Percentiles rank a stretch among this genome's conserved stretches.
Evolutionary conservation across 2,113 vertebrate genomes (phyloP).

Genomic region (Corapipo altera): DNA sequence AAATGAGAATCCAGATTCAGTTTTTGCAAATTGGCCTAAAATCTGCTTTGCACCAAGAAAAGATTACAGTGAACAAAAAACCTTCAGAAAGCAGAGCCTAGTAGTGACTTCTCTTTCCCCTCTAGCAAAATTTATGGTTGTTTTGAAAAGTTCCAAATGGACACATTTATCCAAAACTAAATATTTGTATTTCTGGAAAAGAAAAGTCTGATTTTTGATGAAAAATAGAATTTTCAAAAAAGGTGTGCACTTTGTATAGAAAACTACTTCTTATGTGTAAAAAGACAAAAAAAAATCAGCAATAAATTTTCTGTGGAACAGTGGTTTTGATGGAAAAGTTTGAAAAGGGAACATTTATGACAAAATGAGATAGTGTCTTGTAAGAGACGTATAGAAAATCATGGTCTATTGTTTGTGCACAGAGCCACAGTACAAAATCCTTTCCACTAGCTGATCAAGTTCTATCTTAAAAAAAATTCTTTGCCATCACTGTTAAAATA

Average conservation of each 20-base stretch:
- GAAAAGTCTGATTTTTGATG: background rate
- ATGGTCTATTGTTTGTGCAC: background rate
- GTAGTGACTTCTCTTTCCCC: background rate
- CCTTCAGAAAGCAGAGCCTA: background rate
- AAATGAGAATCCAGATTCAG: background rate
- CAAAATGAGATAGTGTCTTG: background rate
- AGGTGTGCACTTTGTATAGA: background rate
- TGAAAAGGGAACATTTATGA: background rate
- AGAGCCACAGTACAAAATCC: background rate
- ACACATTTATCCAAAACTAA: background rate
- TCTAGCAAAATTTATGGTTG: background rate
- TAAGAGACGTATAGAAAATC: background rate
- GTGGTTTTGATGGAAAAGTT: background rate
- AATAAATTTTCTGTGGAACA: background rate
- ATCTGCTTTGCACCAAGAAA: background rate
- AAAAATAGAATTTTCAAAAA: background rate
- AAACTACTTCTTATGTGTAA: background rate
- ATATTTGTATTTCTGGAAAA: background rate
- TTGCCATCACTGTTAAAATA: background rate
- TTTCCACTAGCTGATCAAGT: background rate
- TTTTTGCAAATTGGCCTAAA: background rate
- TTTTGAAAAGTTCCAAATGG: background rate
- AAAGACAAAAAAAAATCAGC: background rate
- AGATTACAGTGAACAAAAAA: background rate
- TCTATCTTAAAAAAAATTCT: background rate